phyloP scores from a whole-genome alignment of 2,113 vertebrate species.

The Nothoprocta pentlandii region DNA sequence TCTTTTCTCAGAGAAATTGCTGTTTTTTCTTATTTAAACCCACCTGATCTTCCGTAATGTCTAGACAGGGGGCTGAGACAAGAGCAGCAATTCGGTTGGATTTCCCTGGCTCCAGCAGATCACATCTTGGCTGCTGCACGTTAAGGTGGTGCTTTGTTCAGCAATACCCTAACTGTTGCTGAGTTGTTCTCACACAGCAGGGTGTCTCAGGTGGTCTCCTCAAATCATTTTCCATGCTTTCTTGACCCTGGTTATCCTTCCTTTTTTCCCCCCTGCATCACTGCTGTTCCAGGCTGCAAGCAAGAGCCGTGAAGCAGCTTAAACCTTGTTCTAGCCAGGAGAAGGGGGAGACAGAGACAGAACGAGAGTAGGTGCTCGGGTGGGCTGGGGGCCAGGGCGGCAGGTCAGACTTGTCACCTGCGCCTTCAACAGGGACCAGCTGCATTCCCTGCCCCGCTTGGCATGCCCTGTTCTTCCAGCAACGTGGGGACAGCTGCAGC shows the following conservation, averaged over 20 bases:
- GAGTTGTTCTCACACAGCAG: background rate
- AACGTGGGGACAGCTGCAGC: too few relatives aligned
- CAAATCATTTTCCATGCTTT: background rate
- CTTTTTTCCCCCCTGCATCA: background rate
- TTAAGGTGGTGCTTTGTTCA: background rate
- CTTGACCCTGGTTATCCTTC: background rate
- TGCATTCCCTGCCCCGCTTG: too few relatives aligned
- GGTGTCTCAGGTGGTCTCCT: background rate
- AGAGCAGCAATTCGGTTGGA: background rate
- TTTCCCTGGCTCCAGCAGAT: background rate
- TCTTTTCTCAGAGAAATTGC: background rate
- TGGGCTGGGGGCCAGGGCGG: background rate
- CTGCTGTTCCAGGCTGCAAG: background rate
- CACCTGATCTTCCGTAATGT: background rate
- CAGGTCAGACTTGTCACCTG: background rate
- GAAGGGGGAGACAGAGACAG: accelerated
- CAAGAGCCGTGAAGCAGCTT: background rate
- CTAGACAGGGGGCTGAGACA: background rate
- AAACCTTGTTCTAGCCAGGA: background rate
- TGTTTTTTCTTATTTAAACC: background rate
- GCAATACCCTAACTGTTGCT: background rate
- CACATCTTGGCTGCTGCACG: accelerated
- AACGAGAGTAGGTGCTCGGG: background rate
- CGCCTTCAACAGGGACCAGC: too few relatives aligned
- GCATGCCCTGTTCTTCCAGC: too few relatives aligned